These are phyloP conservation scores for Eristalis pertinax DNA, from an alignment of 2,888 invertebrate genomes.

Conservation along the genomic window DNA sequence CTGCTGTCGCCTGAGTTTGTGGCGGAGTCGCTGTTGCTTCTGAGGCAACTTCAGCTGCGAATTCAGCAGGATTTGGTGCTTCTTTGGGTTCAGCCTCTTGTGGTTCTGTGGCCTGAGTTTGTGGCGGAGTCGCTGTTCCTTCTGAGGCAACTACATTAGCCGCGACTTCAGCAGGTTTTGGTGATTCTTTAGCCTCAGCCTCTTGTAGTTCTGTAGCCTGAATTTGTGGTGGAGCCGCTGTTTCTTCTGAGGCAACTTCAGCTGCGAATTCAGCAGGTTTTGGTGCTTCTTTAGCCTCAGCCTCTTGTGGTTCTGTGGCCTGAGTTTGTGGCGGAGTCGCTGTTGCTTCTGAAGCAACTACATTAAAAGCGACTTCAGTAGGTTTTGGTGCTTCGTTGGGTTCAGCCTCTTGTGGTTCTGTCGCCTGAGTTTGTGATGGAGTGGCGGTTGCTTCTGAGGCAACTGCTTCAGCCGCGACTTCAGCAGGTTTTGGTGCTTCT, in stretches of 20 bases:
- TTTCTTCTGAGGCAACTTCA: background rate
- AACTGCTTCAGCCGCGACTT: background rate
- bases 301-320: background rate
- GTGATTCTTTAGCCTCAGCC: too few species aligned
- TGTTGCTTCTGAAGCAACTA: background rate
- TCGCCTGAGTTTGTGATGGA: background rate
- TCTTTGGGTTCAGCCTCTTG: background rate
- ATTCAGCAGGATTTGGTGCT: background rate
- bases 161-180: too few species aligned
- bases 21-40: background rate
- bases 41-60: background rate
- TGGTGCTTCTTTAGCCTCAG: background rate
- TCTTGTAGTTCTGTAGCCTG: background rate
- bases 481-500: slow-evolving; percentile 15
- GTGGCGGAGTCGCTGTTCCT: too few species aligned
- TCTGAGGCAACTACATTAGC: too few species aligned
- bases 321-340: too few species aligned
- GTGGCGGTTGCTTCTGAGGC: too few species aligned
- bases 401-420: background rate
- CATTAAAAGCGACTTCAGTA: background rate
- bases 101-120: background rate
- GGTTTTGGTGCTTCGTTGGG: background rate
- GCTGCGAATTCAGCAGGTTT: background rate
- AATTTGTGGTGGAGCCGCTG: background rate
- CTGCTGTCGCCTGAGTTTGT: too few species aligned